Conservation (phyloP, 2,797 vertebrate genomes). For the Somateria mollissima region DNA sequence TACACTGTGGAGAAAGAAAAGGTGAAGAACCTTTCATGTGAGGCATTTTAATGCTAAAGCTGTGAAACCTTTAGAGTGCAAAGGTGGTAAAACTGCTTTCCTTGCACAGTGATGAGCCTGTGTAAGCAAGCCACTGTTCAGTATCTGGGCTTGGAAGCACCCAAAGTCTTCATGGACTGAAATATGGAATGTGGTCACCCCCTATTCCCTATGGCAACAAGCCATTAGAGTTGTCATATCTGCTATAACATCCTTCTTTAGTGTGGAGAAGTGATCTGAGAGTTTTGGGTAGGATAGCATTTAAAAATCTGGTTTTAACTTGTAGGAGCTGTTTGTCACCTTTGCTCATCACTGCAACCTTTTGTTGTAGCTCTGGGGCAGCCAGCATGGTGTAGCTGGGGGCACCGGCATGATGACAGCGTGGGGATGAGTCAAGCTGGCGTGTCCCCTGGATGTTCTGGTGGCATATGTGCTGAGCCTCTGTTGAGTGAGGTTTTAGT, state of each 20-base stretch:
- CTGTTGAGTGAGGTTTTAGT: fast-evolving
- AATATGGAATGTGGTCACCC: not conserved
- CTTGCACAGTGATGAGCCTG: not conserved
- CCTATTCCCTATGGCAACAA: not conserved
- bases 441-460: not conserved
- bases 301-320: not conserved
- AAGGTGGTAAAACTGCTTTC: not conserved
- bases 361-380: not conserved
- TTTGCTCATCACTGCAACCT: not conserved
- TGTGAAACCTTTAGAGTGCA: not conserved
- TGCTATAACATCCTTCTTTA: not conserved
- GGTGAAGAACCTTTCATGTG: not conserved
- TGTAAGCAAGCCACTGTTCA: not conserved
- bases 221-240: not conserved
- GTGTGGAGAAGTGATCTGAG: not conserved
- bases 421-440: fast-evolving
- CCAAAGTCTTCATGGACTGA: not conserved
- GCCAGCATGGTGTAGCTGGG: not conserved
- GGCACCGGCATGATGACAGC: not conserved
- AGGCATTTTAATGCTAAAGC: not conserved
- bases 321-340: not conserved
- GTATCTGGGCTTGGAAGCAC: not conserved
- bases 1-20: not conserved
- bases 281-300: not conserved
- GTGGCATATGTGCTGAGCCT: not conserved